A percentile compares a stretch with the other conserved stretches of the same genome.
Evolutionary conservation across 2,888 invertebrate species (phyloP).

Genomic region (Cremastinae sp.): DNA sequence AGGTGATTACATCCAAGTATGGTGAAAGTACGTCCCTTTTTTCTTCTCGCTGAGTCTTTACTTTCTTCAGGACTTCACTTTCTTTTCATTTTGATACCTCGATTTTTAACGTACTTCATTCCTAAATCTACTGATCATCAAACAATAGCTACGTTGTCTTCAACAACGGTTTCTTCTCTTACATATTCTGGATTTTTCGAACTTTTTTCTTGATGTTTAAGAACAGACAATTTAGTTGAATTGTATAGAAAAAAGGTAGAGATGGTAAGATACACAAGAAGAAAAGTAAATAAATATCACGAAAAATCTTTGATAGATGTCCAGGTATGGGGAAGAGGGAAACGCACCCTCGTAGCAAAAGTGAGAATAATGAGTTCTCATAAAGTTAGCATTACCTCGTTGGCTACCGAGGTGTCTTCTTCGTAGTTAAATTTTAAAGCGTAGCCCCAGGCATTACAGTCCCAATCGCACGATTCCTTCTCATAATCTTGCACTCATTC

Average conservation of each 20-base stretch:
- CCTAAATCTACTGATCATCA: background rate
- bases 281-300: constrained; percentile 23
- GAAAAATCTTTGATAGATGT: constrained; percentile 25
- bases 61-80: constrained; percentile 13
- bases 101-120: constrained; percentile 8
- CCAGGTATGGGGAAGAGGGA: constrained; percentile 19
- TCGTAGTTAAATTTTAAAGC: constrained; percentile 2
- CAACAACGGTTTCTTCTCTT: constrained; percentile 20
- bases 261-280: constrained; percentile 2
- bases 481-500: constrained; percentile 7
- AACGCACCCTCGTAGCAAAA: constrained; percentile 37
- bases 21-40: constrained; percentile 69
- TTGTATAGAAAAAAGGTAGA: background rate
- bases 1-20: constrained; percentile 71
- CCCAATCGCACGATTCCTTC: constrained; percentile 27
- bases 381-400: constrained; percentile 61
- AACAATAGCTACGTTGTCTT: constrained; percentile 14
- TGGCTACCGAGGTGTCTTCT: constrained; percentile 29
- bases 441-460: constrained; percentile 25
- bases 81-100: constrained; percentile 18
- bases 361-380: constrained; percentile 63
- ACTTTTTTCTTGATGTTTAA: constrained; percentile 11
- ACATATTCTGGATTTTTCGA: constrained; percentile 37
- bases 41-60: constrained; percentile 61
- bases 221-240: background rate